Evolutionary conservation across 2,888 invertebrate genomes (phyloP), one percentile per base, ranked within the genome.

Genomic region (Anarsia innoxiella): DNA sequence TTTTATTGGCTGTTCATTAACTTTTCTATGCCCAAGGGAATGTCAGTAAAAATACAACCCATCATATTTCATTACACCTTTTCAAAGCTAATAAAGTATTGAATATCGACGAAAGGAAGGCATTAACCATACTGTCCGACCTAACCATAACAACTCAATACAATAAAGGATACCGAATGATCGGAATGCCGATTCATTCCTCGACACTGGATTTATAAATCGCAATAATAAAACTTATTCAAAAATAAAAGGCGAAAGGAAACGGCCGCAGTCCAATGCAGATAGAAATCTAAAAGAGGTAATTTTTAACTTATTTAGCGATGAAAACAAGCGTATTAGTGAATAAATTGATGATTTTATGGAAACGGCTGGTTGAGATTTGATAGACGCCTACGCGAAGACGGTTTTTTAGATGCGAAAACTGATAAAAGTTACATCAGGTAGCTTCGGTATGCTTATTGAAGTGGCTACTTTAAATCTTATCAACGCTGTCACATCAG

Each of bases 251-350:
- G 32, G 41, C 45, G 43, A 59, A 56, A 62, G 57, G 58, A 66
- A 67, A 51, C 56, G 42, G 41, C 38, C 51, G 42, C 53, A 51
- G 40, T 57, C 57, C 59, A 28, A 38, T 35, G 28, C 43, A 23
- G 72, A 75, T 79, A 66, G 59, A 11, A 43, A 74, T 68, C 69
- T 63, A 48, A 44, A 46, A 42, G 46, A 56, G 45, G 57, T 56
- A 56, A 64, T 62, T 65, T 62, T 65, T 44, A 57, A 54, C 50
- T 65, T 70, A 66, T 71, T 69, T 65, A 64, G 59, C 55, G 53
- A 57, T 54, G 46, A 63, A 49, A 63, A 63, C 57, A 59, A 49
- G 48, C 52, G 39, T 59, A 70, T 75, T 73, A 64, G 58, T 65
- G 69, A 53, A 63, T 66, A 71, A 70, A 70, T 69, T 48, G 58